phyloP scores from a whole-genome alignment of 2,888 invertebrate genomes.

The Sarcophaga rosellei region DNA sequence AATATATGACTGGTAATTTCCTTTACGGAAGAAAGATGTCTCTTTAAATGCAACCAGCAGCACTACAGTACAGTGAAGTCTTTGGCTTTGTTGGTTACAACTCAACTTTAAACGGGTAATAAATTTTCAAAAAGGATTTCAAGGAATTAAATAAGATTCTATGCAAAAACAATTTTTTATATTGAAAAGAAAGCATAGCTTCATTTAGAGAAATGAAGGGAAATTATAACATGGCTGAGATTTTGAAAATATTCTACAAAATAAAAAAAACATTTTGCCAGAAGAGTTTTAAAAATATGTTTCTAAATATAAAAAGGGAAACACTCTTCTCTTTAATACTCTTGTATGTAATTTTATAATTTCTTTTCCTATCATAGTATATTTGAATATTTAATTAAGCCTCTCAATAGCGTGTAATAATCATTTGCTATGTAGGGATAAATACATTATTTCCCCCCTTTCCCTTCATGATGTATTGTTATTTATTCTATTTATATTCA shows the following conservation, averaged over 20 bases:
- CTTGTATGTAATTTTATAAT: not conserved
- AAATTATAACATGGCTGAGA: not conserved
- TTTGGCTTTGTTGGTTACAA: conserved; percentile 34
- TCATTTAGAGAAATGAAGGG: not conserved
- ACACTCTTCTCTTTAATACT: not conserved
- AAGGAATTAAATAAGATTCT: conserved; percentile 56
- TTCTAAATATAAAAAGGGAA: not conserved
- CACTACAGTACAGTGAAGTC: not conserved
- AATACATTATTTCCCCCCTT: not conserved
- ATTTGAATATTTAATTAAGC: conserved; percentile 23
- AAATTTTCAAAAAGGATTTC: conserved; percentile 65
- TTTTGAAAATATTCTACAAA: conserved; percentile 3
- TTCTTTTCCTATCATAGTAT: not conserved
- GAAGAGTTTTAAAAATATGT: not conserved
- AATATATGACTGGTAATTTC: conserved; percentile 7
- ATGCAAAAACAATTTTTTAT: conserved; percentile 14
- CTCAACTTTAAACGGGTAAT: conserved; percentile 46
- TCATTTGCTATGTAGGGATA: not conserved
- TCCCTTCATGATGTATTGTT: too few species aligned
- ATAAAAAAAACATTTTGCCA: too few species aligned
- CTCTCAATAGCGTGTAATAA: conserved; percentile 19
- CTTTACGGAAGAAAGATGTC: conserved; percentile 29
- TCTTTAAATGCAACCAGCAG: conserved; percentile 15
- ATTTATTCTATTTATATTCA: not conserved
- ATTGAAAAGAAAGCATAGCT: not conserved